Evolutionary conservation across 1,140 invertebrate species (phyloP), one percentile per base, ranked within the genome.

Genomic region (Fopius arisanus): DNA sequence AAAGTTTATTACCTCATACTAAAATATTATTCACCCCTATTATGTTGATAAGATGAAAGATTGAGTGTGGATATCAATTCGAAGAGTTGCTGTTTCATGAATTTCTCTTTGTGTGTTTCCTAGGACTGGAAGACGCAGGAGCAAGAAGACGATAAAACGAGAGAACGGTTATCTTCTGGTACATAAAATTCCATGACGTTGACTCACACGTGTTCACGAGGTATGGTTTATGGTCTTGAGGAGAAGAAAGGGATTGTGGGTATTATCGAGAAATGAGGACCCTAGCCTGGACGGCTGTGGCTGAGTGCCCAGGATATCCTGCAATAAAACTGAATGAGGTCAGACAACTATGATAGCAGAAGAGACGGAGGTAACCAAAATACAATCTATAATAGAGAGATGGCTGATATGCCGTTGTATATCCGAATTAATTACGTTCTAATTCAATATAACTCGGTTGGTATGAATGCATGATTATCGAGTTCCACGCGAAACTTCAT

Each of bases 271-370:
- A 48, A 79, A 77, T 76, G 73, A 78, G 78, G 62, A 74, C 54
- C 72, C 54, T 59, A 59, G 21, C 16, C 67, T 74, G 74, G 48
- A 74, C 69, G 76, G 48, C 67, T 21, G 67, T 69, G 70, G 51
- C 70, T 72, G 63, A 72, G 69, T 77, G 67, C 28, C 76, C 76
- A 74, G 77, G 72, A 81, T 78, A 81, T 80, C 78, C 76, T 76
- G 77, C 75, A 79, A 82, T 82, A 80, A 81, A 82, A 80, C 51
- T 69, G 67, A 79, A 82, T 71, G 80, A 79, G 67, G 70, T 41
- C 66, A 67, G 75, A 78, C 70, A 68, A 26, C 33, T 31, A 72
- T 40, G 68, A 21, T 16, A 48, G 21, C 19, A n/a, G 10, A 16
- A 74, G 72, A 43, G 62, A 37, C 73, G 70, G 70, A 67, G 41